These are phyloP conservation scores for Eumaeus atala DNA, from an alignment of 1,140 invertebrate genomes.

Conservation along the genomic window DNA sequence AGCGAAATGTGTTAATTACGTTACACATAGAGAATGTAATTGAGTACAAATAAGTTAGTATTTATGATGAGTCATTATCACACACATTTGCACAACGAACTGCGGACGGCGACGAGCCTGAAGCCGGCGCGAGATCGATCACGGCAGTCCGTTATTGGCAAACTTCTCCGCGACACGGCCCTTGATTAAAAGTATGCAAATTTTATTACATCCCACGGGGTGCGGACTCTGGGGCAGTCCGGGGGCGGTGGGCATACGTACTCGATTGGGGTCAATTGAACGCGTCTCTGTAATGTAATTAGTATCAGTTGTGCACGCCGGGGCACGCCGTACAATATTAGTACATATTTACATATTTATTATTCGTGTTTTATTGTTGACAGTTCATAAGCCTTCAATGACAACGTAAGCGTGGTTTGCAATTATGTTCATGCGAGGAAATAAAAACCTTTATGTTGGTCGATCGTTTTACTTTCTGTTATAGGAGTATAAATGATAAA, in stretches of 20 bases:
- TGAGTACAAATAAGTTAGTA: too few relatives aligned
- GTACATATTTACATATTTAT: too few relatives aligned
- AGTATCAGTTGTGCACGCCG: constrained; percentile 30
- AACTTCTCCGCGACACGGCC: constrained; percentile 75
- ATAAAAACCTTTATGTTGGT: too few relatives aligned
- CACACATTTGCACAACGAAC: constrained; percentile 45
- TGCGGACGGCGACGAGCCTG: constrained; percentile 52
- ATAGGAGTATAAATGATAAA: too few relatives aligned
- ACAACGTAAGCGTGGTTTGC: too few relatives aligned
- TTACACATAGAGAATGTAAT: too few relatives aligned
- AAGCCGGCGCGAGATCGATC: constrained; percentile 63
- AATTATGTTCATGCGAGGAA: too few relatives aligned
- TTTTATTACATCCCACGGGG: constrained; percentile 72
- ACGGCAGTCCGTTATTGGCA: constrained; percentile 71
- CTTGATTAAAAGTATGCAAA: constrained; percentile 77
- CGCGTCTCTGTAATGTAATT: constrained; percentile 48
- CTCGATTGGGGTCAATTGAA: constrained; percentile 49
- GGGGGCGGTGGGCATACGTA: constrained; percentile 28
- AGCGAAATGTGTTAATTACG: too few relatives aligned
- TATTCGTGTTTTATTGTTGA: too few relatives aligned
- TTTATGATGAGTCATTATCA: constrained; percentile 32
- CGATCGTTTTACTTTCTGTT: too few relatives aligned
- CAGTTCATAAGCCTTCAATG: too few relatives aligned
- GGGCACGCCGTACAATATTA: too few relatives aligned
- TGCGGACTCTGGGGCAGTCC: constrained; percentile 37